phyloP scores from a whole-genome alignment of 2,888 invertebrate genomes.

The Artemia sinica region DNA sequence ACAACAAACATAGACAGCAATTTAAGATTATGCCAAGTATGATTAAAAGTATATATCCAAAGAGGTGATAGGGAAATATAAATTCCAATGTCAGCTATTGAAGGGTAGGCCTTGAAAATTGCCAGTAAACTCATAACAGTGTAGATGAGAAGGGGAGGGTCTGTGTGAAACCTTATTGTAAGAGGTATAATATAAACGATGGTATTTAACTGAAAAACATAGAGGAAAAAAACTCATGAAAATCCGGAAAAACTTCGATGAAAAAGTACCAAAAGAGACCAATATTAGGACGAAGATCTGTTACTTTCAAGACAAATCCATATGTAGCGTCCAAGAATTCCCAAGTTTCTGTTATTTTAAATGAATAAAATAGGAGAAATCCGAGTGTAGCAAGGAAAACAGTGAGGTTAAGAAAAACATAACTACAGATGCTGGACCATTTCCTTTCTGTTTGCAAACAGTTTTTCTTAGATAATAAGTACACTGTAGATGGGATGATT shows the following conservation, averaged over 20 bases:
- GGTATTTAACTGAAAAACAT: constrained; percentile 90
- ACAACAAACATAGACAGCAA: too few species aligned
- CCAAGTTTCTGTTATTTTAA: too few species aligned
- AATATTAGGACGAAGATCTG: constrained; percentile 87
- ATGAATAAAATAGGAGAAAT: too few species aligned
- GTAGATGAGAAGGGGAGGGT: constrained; percentile 60
- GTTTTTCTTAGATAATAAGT: too few species aligned
- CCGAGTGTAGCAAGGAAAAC: too few species aligned
- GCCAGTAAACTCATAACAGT: constrained; percentile 62
- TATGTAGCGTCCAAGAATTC: too few species aligned
- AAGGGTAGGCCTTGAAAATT: constrained; percentile 92
- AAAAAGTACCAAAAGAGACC: constrained; percentile 99
- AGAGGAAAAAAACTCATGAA: constrained; percentile 80
- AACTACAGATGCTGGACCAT: too few species aligned
- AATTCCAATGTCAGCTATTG: constrained; percentile 82
- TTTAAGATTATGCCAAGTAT: too few species aligned
- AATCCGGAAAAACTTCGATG: constrained; percentile 99
- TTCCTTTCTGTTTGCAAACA: too few species aligned
- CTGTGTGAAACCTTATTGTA: constrained; percentile 53
- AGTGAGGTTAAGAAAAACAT: too few species aligned
- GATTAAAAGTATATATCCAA: constrained; percentile 71
- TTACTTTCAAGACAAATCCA: constrained; percentile 68
- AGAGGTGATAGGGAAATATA: constrained; percentile 74
- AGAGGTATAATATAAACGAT: constrained; percentile 78
- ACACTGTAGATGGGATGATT: too few species aligned